Evolutionary conservation across 2,113 vertebrate genomes (phyloP).

Genomic region (Syngnathus floridae): DNA sequence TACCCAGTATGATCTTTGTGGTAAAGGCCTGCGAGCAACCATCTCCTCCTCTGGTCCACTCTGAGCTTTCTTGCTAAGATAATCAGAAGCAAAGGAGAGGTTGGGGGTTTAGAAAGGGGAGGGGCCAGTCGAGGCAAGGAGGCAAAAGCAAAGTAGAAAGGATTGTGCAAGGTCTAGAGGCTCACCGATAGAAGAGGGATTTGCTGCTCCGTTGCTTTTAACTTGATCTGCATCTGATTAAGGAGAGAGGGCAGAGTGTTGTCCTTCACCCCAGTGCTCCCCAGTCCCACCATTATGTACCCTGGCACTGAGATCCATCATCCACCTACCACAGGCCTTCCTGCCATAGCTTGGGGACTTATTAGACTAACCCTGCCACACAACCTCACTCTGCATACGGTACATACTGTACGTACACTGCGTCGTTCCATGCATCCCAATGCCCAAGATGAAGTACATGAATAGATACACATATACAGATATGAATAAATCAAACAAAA

Average conservation of each 20-base stretch:
- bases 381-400: constrained; percentile 48
- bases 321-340: constrained; percentile 61
- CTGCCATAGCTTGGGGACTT: constrained; percentile 65
- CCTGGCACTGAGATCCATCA: constrained; percentile 72
- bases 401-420: constrained; percentile 25
- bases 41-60: constrained; percentile 54
- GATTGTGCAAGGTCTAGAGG: constrained; percentile 51
- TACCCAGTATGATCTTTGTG: constrained; percentile 97
- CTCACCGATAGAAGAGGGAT: constrained; percentile 79
- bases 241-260: constrained; percentile 77
- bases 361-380: constrained; percentile 54
- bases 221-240: constrained; percentile 97
- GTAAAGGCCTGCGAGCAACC: constrained; percentile 84
- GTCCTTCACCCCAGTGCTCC: constrained; percentile 94
- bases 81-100: constrained; percentile 72
- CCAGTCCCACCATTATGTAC: constrained; percentile 73
- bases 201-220: constrained; percentile 96
- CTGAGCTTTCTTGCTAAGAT: constrained; percentile 69
- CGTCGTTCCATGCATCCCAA: constrained; percentile 40
- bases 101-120: constrained; percentile 34
- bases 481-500: background rate
- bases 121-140: constrained; percentile 27
- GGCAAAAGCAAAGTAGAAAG: constrained; percentile 39
- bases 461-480: constrained; percentile 4
- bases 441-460: constrained; percentile 4